A percentile compares a stretch with the other conserved stretches of the same genome.
phyloP scores from a whole-genome alignment of 2,888 invertebrate genomes.

The Volucella bombylans region DNA sequence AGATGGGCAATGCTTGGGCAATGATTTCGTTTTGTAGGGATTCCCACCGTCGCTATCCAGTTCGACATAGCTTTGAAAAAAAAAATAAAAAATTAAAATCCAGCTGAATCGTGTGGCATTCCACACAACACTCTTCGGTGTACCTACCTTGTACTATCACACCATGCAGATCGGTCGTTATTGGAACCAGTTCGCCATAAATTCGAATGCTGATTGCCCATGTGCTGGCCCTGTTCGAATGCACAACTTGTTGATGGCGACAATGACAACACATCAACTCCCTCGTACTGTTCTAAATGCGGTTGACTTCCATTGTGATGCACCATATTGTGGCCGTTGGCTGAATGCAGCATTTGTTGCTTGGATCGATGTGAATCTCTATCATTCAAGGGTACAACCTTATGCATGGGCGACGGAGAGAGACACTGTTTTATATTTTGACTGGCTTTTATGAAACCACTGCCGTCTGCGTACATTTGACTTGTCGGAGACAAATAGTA shows the following conservation, averaged over 20 bases:
- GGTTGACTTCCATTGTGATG: constrained; percentile 56
- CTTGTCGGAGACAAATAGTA: constrained; percentile 81
- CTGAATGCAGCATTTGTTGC: constrained; percentile 36
- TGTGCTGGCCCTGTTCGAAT: constrained; percentile 40
- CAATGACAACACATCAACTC: constrained; percentile 45
- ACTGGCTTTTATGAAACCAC: constrained; percentile 81
- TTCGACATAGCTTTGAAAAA: constrained; percentile 49
- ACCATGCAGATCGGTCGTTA: constrained; percentile 62
- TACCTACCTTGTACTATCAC: constrained; percentile 52
- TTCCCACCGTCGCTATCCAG: constrained; percentile 49
- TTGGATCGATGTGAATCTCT: constrained; percentile 34
- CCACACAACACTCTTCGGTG: too few species aligned
- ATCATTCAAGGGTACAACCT: constrained; percentile 46
- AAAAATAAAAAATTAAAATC: background rate
- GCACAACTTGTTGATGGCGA: constrained; percentile 45
- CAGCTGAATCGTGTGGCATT: background rate
- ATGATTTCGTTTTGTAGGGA: constrained; percentile 41
- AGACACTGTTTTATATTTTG: constrained; percentile 81
- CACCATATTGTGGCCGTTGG: constrained; percentile 23
- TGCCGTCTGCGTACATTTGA: constrained; percentile 79
- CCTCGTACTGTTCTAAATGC: constrained; percentile 54
- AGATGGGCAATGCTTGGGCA: constrained; percentile 39
- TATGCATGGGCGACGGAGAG: constrained; percentile 78
- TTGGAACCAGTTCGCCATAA: constrained; percentile 49
- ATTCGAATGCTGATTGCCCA: constrained; percentile 36